A percentile compares a stretch with the other conserved stretches of the same genome.
phyloP scores from a whole-genome alignment of 2,797 vertebrate species.

The Dendrocincla tyrannina region DNA sequence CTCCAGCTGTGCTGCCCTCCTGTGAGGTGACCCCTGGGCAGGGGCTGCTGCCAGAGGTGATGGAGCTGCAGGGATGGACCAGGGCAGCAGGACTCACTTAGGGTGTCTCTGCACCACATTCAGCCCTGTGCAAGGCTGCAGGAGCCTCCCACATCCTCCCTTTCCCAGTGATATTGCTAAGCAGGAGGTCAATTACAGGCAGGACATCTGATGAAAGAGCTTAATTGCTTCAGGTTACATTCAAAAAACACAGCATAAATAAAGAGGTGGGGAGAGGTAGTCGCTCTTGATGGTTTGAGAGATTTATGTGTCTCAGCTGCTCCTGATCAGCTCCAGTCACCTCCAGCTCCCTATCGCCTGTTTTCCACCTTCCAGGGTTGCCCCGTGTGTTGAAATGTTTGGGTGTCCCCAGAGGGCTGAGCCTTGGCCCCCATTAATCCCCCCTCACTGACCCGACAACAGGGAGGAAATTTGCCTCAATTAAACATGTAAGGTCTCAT shows the following conservation, averaged over 20 bases:
- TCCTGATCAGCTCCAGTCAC: slow-evolving; percentile 18
- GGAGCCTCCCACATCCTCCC: not conserved
- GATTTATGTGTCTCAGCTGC: slow-evolving; percentile 60
- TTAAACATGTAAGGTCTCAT: slow-evolving; percentile 55
- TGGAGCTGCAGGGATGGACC: not conserved
- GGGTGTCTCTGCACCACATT: accelerated
- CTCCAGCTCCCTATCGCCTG: not conserved
- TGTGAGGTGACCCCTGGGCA: accelerated
- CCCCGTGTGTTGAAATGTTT: slow-evolving; percentile 37
- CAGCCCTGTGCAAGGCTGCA: not conserved
- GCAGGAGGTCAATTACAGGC: not conserved
- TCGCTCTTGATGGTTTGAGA: not conserved
- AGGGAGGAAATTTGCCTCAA: slow-evolving; percentile 68
- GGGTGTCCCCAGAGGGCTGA: slow-evolving; percentile 42
- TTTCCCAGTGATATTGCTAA: not conserved
- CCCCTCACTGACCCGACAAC: slow-evolving; percentile 14
- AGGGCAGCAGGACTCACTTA: not conserved
- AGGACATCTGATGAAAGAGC: slow-evolving; percentile 44
- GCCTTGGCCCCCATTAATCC: slow-evolving; percentile 47
- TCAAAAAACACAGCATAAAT: slow-evolving; percentile 14
- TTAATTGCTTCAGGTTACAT: slow-evolving; percentile 49
- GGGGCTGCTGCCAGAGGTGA: not conserved
- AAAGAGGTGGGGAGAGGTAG: not conserved
- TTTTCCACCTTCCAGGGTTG: not conserved
- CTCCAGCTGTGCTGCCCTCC: not conserved